Conservation (phyloP, 2,888 invertebrate genomes). For the Yponomeuta sedellus region DNA sequence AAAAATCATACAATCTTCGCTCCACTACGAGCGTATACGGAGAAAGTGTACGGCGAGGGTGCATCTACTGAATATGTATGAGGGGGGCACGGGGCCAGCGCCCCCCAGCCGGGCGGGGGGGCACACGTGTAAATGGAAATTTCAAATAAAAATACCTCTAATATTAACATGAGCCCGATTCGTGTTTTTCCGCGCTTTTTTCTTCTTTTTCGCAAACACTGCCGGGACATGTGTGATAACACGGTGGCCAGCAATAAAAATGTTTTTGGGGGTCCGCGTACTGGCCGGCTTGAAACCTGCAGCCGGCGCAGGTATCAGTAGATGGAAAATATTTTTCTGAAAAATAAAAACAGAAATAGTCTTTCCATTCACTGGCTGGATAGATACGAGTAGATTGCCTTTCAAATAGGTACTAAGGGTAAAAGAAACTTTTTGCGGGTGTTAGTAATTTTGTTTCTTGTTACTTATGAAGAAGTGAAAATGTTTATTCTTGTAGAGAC, state of each 20-base stretch:
- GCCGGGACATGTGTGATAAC: constrained; percentile 60
- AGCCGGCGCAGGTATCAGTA: too few species aligned
- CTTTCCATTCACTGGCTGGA: too few species aligned
- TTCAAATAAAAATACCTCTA: constrained; percentile 76
- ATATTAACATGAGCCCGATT: constrained; percentile 74
- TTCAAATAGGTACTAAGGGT: too few species aligned
- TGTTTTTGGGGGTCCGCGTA: constrained; percentile 2
- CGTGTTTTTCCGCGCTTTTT: constrained; percentile 64
- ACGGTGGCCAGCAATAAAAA: constrained; percentile 37
- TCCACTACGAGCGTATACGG: constrained; percentile 35
- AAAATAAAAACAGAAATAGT: too few species aligned
- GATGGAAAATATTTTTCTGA: not conserved
- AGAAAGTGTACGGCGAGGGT: constrained; percentile 71
- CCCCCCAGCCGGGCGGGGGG: constrained; percentile 28
- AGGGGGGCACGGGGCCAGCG: constrained; percentile 46
- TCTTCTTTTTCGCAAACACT: constrained; percentile 16
- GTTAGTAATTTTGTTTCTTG: too few species aligned
- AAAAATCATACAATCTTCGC: constrained; percentile 16
- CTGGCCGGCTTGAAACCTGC: not conserved
- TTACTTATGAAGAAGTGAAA: too few species aligned
- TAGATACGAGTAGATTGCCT: too few species aligned
- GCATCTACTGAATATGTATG: constrained; percentile 82
- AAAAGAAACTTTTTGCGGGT: too few species aligned
- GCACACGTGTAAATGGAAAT: constrained; percentile 72
- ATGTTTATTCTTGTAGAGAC: too few species aligned